Evolutionary conservation across 2,888 invertebrate genomes (phyloP).

Genomic region (Heliconius cydno): DNA sequence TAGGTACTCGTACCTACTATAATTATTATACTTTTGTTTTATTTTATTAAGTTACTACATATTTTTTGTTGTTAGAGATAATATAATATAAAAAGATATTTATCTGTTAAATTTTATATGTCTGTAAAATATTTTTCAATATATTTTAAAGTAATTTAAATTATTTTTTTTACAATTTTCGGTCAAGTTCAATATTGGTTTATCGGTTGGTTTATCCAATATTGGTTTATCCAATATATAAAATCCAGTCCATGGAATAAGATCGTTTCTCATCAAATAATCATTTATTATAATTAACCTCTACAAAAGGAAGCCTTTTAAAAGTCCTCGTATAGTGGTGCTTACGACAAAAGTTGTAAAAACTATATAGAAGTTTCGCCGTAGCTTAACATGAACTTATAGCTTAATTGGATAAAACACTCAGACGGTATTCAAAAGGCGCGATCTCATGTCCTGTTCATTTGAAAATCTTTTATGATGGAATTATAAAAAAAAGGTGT

Average conservation of each 20-base stretch:
- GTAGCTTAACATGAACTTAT: conserved; percentile 15
- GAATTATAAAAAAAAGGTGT: background rate
- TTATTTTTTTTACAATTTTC: too few species aligned
- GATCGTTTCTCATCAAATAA: background rate
- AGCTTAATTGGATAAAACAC: conserved; percentile 21
- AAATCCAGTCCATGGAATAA: background rate
- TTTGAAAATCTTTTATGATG: background rate
- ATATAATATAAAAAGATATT: too few species aligned
- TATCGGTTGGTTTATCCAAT: too few species aligned
- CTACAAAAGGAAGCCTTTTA: background rate
- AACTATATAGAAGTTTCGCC: background rate
- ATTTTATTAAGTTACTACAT: too few species aligned
- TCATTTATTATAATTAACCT: background rate
- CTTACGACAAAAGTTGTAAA: conserved; percentile 3
- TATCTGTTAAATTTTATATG: too few species aligned
- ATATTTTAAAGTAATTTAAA: too few species aligned
- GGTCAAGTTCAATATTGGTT: too few species aligned
- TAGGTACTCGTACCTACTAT: too few species aligned
- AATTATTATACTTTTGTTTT: too few species aligned
- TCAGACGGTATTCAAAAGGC: conserved; percentile 18
- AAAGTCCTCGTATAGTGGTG: background rate
- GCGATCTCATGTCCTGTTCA: background rate
- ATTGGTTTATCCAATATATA: background rate
- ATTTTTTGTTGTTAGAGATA: too few species aligned
- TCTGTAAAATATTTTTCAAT: too few species aligned